These are phyloP conservation scores for Pyrgus malvae DNA, from an alignment of 2,888 invertebrate species.

Conservation along the genomic window DNA sequence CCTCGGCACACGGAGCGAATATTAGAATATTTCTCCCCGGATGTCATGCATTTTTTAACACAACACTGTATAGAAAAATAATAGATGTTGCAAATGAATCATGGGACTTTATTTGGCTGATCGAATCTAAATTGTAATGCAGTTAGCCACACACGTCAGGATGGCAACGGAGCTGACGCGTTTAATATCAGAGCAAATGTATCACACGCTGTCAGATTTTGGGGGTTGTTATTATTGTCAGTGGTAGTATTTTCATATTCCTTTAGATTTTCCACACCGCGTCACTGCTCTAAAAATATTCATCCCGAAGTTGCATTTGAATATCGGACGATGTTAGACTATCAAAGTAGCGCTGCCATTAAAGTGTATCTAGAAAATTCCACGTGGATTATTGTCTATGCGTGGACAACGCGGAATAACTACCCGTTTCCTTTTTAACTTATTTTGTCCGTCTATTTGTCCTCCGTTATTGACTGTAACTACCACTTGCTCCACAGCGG, in stretches of 20 bases:
- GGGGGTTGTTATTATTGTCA: too few relatives aligned
- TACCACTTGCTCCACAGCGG: slow-evolving; percentile 54
- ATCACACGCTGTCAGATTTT: too few relatives aligned
- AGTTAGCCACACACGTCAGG: too few relatives aligned
- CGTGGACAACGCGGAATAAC: slow-evolving; percentile 37
- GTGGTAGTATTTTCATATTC: too few relatives aligned
- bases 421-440: slow-evolving; percentile 60
- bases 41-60: slow-evolving; percentile 5
- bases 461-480: slow-evolving; percentile 57
- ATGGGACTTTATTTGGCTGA: slow-evolving; percentile 17
- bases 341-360: neutral
- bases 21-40: neutral
- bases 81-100: slow-evolving; percentile 24
- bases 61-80: slow-evolving; percentile 18
- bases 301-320: neutral
- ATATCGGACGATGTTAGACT: neutral
- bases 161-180: neutral
- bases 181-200: neutral
- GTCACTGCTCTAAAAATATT: too few relatives aligned
- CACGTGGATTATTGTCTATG: neutral
- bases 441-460: slow-evolving; percentile 60
- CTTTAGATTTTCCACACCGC: too few relatives aligned
- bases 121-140: neutral
- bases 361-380: neutral
- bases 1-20: neutral